Evolutionary conservation across 2,888 invertebrate genomes (phyloP), one percentile per base, ranked within the genome.

Genomic region (Dicycla oo): DNA sequence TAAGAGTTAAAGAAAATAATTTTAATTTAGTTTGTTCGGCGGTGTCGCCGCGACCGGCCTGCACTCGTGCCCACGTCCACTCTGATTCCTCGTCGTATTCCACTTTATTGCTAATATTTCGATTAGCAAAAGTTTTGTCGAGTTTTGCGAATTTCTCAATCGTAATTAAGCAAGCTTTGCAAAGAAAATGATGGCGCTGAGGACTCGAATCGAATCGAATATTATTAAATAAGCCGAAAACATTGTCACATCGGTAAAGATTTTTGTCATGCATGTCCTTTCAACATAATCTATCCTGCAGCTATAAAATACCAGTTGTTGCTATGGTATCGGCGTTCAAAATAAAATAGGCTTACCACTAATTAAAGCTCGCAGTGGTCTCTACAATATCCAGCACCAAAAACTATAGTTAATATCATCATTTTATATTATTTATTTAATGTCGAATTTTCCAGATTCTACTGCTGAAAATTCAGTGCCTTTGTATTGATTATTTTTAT

Each of bases 1-100:
- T 81, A 83, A 84, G 83, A 86, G 84, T 86, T 84, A 64, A 80
- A 84, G 81, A 82, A 84, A 82, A 87, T 83, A 78, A 85, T 82
- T 82, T 75, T 51, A n/a, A 80, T 78, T 85, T 87, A 86, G 83
- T 86, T 81, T 74, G 75, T 74, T 64, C 64, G 74, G 30, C 23
- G 67, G 38, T 78, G 72, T 79, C 56, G 70, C 34, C 65, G 72
- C 73, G 71, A 65, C 38, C 43, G 76, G 61, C 73, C 20, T 51
- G n/a, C 10, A 65, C 43, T 20, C 49, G 62, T 47, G 49, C 30
- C 49, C 34, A 49, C 23, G 26, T 65, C 30, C 34, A 61, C 62
- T 53, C 11, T 3, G 51, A 58, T 20, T 67, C 43, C 26, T 61
- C 54, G 54, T 73, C 65, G 65, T 57, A 65, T 53, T 71, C 30